Conservation (phyloP, 2,888 invertebrate genomes). For the Drosophila histrio region DNA sequence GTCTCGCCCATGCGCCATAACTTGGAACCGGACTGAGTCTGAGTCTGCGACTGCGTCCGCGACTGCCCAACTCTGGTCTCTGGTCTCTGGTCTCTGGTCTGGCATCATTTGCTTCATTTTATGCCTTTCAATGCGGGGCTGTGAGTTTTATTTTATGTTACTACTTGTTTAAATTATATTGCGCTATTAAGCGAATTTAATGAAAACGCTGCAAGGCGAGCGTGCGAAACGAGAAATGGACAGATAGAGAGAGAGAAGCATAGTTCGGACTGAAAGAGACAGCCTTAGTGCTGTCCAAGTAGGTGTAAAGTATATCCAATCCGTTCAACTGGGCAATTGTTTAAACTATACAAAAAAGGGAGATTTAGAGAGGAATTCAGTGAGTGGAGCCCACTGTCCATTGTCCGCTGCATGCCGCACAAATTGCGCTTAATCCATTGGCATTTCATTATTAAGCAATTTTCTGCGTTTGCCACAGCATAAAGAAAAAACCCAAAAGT, state of each 20-base stretch:
- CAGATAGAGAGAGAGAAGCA: slow-evolving; percentile 9
- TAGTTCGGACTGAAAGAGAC: slow-evolving; percentile 2
- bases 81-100: slow-evolving; percentile 16
- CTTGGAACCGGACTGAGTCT: slow-evolving; percentile 42
- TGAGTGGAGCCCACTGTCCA: slow-evolving; percentile 40
- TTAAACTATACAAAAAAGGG: slow-evolving; percentile 12
- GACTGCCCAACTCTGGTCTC: background rate
- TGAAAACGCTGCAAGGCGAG: slow-evolving; percentile 80
- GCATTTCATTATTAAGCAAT: slow-evolving; percentile 81
- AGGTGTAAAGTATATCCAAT: slow-evolving; percentile 80
- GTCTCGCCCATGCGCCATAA: slow-evolving; percentile 73
- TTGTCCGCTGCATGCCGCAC: slow-evolving; percentile 58
- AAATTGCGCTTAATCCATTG: slow-evolving; percentile 79
- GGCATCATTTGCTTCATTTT: slow-evolving; percentile 73
- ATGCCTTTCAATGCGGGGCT: slow-evolving; percentile 72
- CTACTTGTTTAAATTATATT: slow-evolving; percentile 82
- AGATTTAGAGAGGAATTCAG: slow-evolving; percentile 50
- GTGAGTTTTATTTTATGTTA: slow-evolving; percentile 80
- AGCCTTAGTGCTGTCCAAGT: slow-evolving; percentile 24
- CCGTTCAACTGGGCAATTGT: slow-evolving; percentile 35
- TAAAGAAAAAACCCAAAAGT: slow-evolving; percentile 39
- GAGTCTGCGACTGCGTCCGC: background rate
- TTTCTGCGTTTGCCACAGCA: slow-evolving; percentile 50
- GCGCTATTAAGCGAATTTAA: slow-evolving; percentile 82
- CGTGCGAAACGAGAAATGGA: slow-evolving; percentile 25